A percentile compares a stretch with the other conserved stretches of the same genome.
phyloP scores from a whole-genome alignment of 35 echinoderm and acorn worm genomes.

The Antedon bifida region DNA sequence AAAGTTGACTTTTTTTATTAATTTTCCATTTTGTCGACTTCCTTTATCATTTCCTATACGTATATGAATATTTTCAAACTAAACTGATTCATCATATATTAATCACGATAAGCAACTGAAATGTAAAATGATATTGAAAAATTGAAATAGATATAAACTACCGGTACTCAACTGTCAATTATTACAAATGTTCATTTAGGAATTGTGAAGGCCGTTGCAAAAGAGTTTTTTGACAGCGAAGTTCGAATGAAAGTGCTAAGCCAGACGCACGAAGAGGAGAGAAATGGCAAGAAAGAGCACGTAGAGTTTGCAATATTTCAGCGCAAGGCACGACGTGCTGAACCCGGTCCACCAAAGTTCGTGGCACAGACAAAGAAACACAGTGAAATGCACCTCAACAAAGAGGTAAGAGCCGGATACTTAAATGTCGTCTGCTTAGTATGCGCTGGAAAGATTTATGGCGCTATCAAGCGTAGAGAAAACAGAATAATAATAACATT shows the following conservation, averaged over 20 bases:
- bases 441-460: background rate
- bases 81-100: too few species aligned
- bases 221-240: slow-evolving; percentile 93
- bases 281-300: slow-evolving; percentile 98
- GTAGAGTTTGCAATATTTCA: slow-evolving; percentile 90
- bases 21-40: too few species aligned
- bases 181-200: slow-evolving; percentile 13
- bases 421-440: background rate
- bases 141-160: too few species aligned
- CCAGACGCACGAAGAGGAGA: slow-evolving; percentile 78
- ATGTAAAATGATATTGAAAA: too few species aligned
- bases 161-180: too few species aligned
- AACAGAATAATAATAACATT: too few species aligned
- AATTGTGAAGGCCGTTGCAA: slow-evolving; percentile 85
- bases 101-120: too few species aligned
- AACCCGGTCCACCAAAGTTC: slow-evolving; percentile 31
- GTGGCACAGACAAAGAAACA: slow-evolving; percentile 39
- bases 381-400: slow-evolving; percentile 35
- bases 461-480: background rate
- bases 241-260: slow-evolving; percentile 70
- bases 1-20: too few species aligned
- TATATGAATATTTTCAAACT: too few species aligned
- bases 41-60: too few species aligned
- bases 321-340: background rate
- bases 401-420: slow-evolving; percentile 14